Evolutionary conservation across 2,113 vertebrate genomes (phyloP).

Genomic region (Myotis yumanensis): DNA sequence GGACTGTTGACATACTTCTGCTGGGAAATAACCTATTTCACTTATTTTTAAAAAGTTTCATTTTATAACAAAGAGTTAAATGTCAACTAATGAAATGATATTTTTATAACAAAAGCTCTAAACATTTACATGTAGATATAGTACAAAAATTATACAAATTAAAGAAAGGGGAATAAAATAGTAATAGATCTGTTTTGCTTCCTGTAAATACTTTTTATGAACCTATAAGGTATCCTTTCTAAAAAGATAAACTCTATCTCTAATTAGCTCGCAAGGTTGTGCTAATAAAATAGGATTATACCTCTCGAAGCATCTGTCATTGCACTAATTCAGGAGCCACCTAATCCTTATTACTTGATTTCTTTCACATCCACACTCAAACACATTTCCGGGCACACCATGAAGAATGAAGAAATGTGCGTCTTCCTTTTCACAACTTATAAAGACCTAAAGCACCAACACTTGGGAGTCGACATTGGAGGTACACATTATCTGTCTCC

Average conservation of each 20-base stretch:
- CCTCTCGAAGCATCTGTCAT: conserved; percentile 87
- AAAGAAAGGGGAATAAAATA: conserved; percentile 84
- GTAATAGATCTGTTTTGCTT: conserved; percentile 83
- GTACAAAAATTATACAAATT: conserved; percentile 88
- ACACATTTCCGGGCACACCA: conserved; percentile 81
- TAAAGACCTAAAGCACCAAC: conserved; percentile 80
- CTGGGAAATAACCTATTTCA: conserved; percentile 80
- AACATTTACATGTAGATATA: conserved; percentile 86
- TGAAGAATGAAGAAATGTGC: conserved; percentile 83
- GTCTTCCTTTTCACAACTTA: conserved; percentile 85
- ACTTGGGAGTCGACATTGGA: conserved; percentile 88
- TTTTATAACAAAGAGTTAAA: conserved; percentile 87
- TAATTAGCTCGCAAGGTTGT: conserved; percentile 91
- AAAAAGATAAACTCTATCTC: conserved; percentile 89
- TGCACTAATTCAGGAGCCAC: conserved; percentile 87
- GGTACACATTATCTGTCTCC: conserved; percentile 82
- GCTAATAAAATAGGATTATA: conserved; percentile 90
- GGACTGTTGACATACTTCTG: conserved; percentile 80
- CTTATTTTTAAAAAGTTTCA: conserved; percentile 83
- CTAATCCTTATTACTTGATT: conserved; percentile 83
- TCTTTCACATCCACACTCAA: conserved; percentile 85
- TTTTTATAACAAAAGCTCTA: conserved; percentile 84
- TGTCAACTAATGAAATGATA: conserved; percentile 82
- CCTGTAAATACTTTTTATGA: conserved; percentile 86
- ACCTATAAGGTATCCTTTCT: conserved; percentile 86